Conservation (phyloP, 2,888 invertebrate genomes). For the Acanthoscelides obtectus region DNA sequence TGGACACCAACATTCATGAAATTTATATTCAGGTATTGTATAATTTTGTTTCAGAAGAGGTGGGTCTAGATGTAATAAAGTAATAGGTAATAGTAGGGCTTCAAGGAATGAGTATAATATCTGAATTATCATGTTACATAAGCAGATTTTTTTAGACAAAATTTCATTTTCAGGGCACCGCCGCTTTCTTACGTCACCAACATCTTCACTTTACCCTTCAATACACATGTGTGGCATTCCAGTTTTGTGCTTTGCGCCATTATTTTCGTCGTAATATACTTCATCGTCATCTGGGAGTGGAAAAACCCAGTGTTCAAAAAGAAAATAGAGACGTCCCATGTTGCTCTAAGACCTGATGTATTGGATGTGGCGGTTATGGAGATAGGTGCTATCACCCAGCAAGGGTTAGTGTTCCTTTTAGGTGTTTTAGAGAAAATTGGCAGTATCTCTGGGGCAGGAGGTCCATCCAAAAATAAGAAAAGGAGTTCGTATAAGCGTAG, state of each 20-base stretch:
- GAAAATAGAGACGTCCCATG: background rate
- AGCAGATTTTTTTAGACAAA: too few species aligned
- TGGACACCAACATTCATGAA: constrained; percentile 52
- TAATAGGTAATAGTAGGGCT: too few species aligned
- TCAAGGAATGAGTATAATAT: too few species aligned
- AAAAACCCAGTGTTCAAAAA: constrained; percentile 24
- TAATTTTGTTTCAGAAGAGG: too few species aligned
- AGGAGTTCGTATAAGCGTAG: too few species aligned
- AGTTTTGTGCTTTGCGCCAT: constrained; percentile 45
- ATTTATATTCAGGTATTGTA: constrained; percentile 26
- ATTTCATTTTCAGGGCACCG: constrained; percentile 47
- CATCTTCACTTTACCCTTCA: constrained; percentile 63
- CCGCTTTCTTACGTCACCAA: constrained; percentile 62
- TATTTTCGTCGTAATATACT: constrained; percentile 28
- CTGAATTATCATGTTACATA: too few species aligned
- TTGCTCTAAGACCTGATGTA: constrained; percentile 18
- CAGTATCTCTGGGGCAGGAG: too few species aligned
- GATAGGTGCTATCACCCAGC: constrained; percentile 50
- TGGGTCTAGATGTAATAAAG: too few species aligned
- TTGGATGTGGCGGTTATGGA: constrained; percentile 42
- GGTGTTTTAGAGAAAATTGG: too few species aligned
- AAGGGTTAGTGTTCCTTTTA: constrained; percentile 39
- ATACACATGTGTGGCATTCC: constrained; percentile 58
- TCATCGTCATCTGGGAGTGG: constrained; percentile 39
- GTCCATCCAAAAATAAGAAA: too few species aligned